Evolutionary conservation across 2,113 vertebrate species (phyloP).

Genomic region (Leptodactylus fuscus): DNA sequence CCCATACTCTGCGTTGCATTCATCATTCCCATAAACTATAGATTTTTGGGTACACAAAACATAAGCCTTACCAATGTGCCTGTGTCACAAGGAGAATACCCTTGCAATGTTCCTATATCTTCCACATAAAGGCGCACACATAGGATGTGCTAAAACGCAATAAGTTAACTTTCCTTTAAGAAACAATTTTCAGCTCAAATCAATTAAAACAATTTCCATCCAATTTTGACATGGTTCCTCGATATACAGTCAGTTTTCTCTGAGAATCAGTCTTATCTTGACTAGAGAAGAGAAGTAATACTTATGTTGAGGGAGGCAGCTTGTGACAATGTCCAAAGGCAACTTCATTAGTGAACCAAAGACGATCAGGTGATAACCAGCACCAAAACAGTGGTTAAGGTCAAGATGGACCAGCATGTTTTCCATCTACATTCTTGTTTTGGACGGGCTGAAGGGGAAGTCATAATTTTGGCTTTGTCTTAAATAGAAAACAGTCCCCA

Average conservation of each 20-base stretch:
- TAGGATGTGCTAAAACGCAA: constrained; percentile 39
- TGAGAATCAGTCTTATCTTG: constrained; percentile 27
- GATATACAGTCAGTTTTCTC: constrained; percentile 4
- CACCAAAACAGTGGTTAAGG: constrained; percentile 34
- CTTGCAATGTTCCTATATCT: constrained; percentile 23
- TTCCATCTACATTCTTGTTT: constrained; percentile 32
- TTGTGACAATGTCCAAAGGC: neutral
- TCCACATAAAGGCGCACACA: constrained; percentile 47
- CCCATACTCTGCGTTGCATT: neutral
- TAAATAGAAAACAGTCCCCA: constrained; percentile 30
- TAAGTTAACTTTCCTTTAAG: constrained; percentile 51
- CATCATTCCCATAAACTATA: neutral
- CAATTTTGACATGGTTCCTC: constrained; percentile 9
- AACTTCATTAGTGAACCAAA: constrained; percentile 17
- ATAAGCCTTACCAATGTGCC: neutral
- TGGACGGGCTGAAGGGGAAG: neutral
- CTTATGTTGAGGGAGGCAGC: constrained; percentile 20
- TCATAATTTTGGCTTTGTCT: constrained; percentile 15
- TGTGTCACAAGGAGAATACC: neutral
- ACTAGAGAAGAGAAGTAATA: constrained; percentile 10
- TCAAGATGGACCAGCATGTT: neutral
- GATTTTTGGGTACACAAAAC: neutral
- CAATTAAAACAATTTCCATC: neutral
- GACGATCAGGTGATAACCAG: constrained; percentile 15
- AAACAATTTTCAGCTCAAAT: constrained; percentile 29